A percentile compares a stretch with the other conserved stretches of the same genome.
Evolutionary conservation across 2,113 vertebrate species (phyloP).

Genomic region (Galbula dea): DNA sequence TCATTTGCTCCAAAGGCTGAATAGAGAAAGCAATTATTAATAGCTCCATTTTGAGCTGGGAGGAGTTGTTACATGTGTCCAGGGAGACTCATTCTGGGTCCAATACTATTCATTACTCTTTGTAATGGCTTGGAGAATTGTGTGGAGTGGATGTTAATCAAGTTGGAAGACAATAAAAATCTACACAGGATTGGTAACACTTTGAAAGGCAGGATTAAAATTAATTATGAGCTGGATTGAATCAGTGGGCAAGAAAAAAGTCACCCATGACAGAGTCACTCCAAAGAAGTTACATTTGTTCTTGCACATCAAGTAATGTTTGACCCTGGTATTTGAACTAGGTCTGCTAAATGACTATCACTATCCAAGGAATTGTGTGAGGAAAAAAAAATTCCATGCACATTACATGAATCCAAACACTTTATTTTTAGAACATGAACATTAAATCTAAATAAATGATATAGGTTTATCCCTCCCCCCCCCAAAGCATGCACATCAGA

Average conservation of each 20-base stretch:
- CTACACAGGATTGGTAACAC: slow-evolving; percentile 33
- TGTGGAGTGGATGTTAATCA: slow-evolving; percentile 50
- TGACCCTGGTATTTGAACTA: background rate
- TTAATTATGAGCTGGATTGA: slow-evolving; percentile 55
- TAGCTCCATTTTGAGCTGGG: slow-evolving; percentile 41
- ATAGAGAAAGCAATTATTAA: slow-evolving; percentile 53
- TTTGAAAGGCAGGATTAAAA: slow-evolving; percentile 56
- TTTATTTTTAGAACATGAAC: background rate
- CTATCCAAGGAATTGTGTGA: background rate
- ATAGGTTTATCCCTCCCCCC: no score
- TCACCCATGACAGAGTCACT: background rate
- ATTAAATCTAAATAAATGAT: background rate
- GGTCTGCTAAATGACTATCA: background rate
- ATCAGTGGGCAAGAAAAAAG: background rate
- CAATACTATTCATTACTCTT: slow-evolving; percentile 25
- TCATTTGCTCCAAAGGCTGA: slow-evolving; percentile 51
- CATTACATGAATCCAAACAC: background rate
- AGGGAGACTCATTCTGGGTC: slow-evolving; percentile 28
- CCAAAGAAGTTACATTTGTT: background rate
- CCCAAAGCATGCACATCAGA: background rate
- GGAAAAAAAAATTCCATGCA: background rate
- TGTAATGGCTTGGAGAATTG: slow-evolving; percentile 19
- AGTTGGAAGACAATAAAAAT: slow-evolving; percentile 51
- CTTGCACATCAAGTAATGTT: background rate
- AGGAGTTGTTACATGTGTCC: slow-evolving; percentile 31